Base-by-base conservation (phyloP, 2,888 invertebrate genomes). In the Thelaira solivaga region DNA sequence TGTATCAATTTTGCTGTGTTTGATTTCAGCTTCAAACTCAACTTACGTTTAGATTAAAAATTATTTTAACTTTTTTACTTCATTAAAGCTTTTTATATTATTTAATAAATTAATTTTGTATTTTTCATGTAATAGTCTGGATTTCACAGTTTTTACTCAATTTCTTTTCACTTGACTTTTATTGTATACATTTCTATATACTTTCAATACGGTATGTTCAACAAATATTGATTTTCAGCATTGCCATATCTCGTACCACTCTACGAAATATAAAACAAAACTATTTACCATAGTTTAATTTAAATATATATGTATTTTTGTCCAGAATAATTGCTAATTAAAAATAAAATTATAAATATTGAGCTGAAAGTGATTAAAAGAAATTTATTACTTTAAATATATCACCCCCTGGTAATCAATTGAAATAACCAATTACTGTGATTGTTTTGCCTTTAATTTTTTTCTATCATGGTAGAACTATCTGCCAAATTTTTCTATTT, bases 121-220 rank as follows among this genome's bases (percentile, higher is more conserved):
- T 6, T 1, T 3, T 36, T 39, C 16, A 6, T 5, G 5, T 39
- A 11, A n/a, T 47, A 31, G 49, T 24, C 47, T 74, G 43, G 59
- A 45, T 36, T 53, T 41, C 2, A 3, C 20, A 57, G 10, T 65
- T 74, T 67, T 49, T 59, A n/a, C n/a, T 62, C 24, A 39, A 43
- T 65, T 67, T 59, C 49, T 59, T 73, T 74, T 74, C 1, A 8
- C 11, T 34, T 49, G 24, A 22, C 20, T 67, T 59, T 74, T 73
- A 72, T 65, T 74, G 67, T 59, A 22, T 59, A 59, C 26, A 20
- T 74, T 51, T 61, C 41, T 41, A 29, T 53, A 64, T 45, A 39
- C 39, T 8, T 39, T 59, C 22, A 18, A 6, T 16, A n/a, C 0
- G 1, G 71, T 53, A 41, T 16, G 64, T 73, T 65, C 18, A 73